These are phyloP conservation scores for Sarcophaga peregrina DNA, from an alignment of 1,140 invertebrate genomes.

Conservation along the genomic window DNA sequence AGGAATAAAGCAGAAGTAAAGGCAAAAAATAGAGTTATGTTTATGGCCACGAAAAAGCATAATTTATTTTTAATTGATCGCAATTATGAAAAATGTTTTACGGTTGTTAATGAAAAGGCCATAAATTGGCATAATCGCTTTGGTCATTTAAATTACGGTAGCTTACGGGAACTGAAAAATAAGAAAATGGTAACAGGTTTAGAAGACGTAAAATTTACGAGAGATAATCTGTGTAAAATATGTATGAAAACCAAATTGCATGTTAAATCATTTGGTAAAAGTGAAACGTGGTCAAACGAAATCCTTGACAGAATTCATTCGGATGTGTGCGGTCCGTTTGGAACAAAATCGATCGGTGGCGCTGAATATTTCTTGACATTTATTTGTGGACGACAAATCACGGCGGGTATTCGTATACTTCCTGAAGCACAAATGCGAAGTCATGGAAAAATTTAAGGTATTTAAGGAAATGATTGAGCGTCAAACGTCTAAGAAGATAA, in stretches of 20 bases:
- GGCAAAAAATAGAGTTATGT: background rate
- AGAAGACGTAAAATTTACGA: background rate
- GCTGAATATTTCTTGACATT: too few species aligned
- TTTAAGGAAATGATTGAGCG: conserved; percentile 45
- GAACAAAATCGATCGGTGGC: too few species aligned
- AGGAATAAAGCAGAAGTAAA: conserved; percentile 32
- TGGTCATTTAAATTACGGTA: conserved; percentile 44
- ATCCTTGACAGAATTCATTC: too few species aligned
- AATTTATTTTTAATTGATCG: conserved; percentile 40
- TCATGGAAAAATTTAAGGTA: conserved; percentile 43
- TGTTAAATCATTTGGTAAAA: too few species aligned
- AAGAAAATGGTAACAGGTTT: conserved; percentile 23
- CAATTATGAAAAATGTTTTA: background rate
- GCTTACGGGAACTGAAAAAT: too few species aligned
- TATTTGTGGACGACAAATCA: too few species aligned
- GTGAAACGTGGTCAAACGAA: too few species aligned
- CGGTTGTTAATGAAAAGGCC: too few species aligned
- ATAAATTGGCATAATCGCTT: conserved; percentile 43
- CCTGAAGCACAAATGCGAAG: too few species aligned
- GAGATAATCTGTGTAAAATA: background rate
- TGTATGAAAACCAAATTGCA: background rate
- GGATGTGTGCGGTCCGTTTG: too few species aligned
- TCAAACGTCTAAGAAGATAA: too few species aligned
- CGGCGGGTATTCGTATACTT: too few species aligned
- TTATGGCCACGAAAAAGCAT: conserved; percentile 36